Base-by-base conservation (phyloP, 2,888 invertebrate species). In the Macrophya annulata region DNA sequence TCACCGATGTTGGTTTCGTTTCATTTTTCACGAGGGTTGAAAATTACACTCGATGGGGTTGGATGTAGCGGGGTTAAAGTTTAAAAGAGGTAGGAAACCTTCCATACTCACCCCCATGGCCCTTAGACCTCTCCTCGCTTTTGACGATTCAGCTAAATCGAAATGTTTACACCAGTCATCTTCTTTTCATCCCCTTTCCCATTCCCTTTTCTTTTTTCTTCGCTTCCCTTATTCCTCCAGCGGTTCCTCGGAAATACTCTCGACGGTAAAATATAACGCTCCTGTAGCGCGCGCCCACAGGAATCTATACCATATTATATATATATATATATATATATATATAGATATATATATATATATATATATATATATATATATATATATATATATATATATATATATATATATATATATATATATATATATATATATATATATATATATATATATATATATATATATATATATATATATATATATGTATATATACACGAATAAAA, bases 121-220 rank as follows among this genome's bases (percentile, higher is more conserved):
- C 48, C 37, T 68, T 15, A 48, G 43, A 68, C 83, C 48, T 68
- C 83, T 65, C 31, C 21, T 82, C 45, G 43, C 45, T 82, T 82
- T 82, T 48, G 62, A 82, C 82, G 65, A 82, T 65, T 82, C 82
- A 83, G 83, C 83, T 71, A 83, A 83, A 83, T 83, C 83, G 83
- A 71, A 68, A 83, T 83, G 83, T 68, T 65, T 83, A 83, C 83
- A 83, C 71, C 68, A 83, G 83, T 83, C 65, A 83, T 83, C 31
- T 68, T 25, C 31, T 68, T 25, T 65, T 48, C 48, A 31, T 31
- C 71, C 81, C 81, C 37, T 6, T 37, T 37, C 12, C 48, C 12
- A 3, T 48, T 48, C 12, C 12, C 12, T 12, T 48, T 48, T 4
- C 4, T 12, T 48, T 4, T 1, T 48, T 48, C 12, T 68, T 4